Base-by-base conservation (phyloP, 1,140 invertebrate genomes). In the Prorops nasuta region DNA sequence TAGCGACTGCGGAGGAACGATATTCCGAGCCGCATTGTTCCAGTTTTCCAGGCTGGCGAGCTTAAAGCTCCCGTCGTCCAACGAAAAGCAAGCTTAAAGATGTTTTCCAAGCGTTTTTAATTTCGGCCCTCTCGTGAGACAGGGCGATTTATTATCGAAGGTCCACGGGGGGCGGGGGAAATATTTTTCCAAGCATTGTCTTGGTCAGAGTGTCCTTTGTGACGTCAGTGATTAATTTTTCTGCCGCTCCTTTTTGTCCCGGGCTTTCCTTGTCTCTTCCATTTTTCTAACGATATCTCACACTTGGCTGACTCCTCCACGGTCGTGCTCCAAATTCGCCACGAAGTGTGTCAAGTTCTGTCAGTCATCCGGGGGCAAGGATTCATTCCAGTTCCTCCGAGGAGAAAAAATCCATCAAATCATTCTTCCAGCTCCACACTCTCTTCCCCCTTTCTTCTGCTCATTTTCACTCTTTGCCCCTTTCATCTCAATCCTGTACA, bases 121-220 rank as follows among this genome's bases (percentile, higher is more conserved):
- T 28, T 28, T 28, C 24, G 24, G 24, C 24, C 24, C 10, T 28
- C 10, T 28, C 24, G 24, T 10, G 24, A 28, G 24, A 10, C 10
- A 4, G 4, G 24, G 35, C 41, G 59, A 60, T 67, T 64, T 59
- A 60, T 66, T 58, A 59, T 60, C 49, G 51, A 44, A 46, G 50
- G 41, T 28, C 42, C 53, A 47, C 56, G 49, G 47, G 49, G 42
- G 17, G 16, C 36, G 51, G 49, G 42, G 46, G 60, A 57, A 68
- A 71, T 65, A 69, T 63, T 69, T 66, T 69, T 63, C 60, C 53
- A 20, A 39, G n/a, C 47, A 66, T 71, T 71, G 69, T 72, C 63
- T 61, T 50, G 43, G 37, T 42, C 38, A 47, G n/a, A n/a, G 39
- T 39, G 51, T 38, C 56, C 51, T 60, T 69, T 66, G 55, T 66